Evolutionary conservation across 2,113 vertebrate species (phyloP), one percentile per base, ranked within the genome.

Genomic region (Vombatus ursinus): DNA sequence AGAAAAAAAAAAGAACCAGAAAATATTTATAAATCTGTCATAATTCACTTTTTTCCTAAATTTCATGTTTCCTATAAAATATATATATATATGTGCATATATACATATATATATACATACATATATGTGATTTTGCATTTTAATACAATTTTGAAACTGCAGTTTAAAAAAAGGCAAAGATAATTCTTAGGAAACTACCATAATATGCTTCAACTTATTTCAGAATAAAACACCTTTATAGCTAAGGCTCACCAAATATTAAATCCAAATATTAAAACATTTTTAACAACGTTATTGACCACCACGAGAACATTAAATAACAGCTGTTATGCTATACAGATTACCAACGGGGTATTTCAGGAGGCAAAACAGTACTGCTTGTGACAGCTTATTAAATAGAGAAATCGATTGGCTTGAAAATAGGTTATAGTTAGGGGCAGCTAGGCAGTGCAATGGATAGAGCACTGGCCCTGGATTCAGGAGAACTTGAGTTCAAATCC

Each of bases 41-140:
- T 57, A 50, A 24, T 50, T 77, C 94, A 91, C 1, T 94, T 68
- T 95, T 84, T 91, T 91, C n/a, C 0, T 93, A 91, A 94, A 77
- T 94, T 2, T 52, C 48, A 49, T 61, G 1, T 47, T 94, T 91
- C 89, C 52, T 93, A 54, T 50, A 93, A 91, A 47, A 28, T 2
- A 94, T 37, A 1, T 0, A 96, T 93, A 93, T 91, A 28, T 26
- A 8, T 28, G 10, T 28, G 4, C 26, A 10, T 31, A 28, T 26
- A 28, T 25, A 57, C 2, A 2, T 26, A 61, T 31, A 10, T 10
- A 57, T 57, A 31, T 11, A 31, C 0, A 61, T 9, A 57, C 26
- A 61, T 31, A 12, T 77, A n/a, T 77, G 5, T 1, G n/a, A 44
- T 84, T 84, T 84, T 44, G 37, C 0, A 44, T 23, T 22, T 44